These are phyloP conservation scores for Formica exsecta DNA, from an alignment of 1,140 invertebrate genomes.

Conservation along the genomic window DNA sequence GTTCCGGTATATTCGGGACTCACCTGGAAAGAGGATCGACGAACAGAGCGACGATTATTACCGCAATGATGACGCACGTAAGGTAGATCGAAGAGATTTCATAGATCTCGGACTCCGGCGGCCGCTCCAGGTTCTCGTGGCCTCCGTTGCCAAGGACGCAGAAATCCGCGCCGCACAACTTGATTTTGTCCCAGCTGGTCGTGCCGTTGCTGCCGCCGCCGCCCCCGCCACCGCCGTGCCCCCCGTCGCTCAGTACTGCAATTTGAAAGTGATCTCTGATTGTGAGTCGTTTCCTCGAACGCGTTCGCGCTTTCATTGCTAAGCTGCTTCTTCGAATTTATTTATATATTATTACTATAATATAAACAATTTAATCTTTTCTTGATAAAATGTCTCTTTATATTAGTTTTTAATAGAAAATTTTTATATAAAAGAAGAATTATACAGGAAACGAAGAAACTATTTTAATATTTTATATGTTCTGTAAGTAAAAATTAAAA, in stretches of 20 bases:
- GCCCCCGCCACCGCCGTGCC: slow-evolving; percentile 86
- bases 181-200: slow-evolving; percentile 86
- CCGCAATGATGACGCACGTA: slow-evolving; percentile 93
- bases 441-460: background rate
- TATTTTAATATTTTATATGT: background rate
- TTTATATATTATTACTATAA: background rate
- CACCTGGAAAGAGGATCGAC: slow-evolving; percentile 96
- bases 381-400: background rate
- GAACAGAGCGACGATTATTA: slow-evolving; percentile 94
- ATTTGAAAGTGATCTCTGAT: slow-evolving; percentile 34
- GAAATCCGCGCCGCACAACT: slow-evolving; percentile 93
- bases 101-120: slow-evolving; percentile 94
- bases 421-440: background rate
- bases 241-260: slow-evolving; percentile 92
- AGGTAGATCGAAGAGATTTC: slow-evolving; percentile 96
- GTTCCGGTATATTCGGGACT: slow-evolving; percentile 60
- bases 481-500: background rate
- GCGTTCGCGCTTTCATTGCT: slow-evolving; percentile 20
- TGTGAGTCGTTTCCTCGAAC: background rate
- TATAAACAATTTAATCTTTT: background rate
- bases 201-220: slow-evolving; percentile 84
- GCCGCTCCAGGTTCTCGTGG: slow-evolving; percentile 91
- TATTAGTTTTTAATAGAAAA: background rate
- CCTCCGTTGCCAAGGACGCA: slow-evolving; percentile 89
- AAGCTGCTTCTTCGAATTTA: background rate